Evolutionary conservation across 2,888 invertebrate species (phyloP), one percentile per base, ranked within the genome.

Genomic region (Scaptomyza caliginosa): DNA sequence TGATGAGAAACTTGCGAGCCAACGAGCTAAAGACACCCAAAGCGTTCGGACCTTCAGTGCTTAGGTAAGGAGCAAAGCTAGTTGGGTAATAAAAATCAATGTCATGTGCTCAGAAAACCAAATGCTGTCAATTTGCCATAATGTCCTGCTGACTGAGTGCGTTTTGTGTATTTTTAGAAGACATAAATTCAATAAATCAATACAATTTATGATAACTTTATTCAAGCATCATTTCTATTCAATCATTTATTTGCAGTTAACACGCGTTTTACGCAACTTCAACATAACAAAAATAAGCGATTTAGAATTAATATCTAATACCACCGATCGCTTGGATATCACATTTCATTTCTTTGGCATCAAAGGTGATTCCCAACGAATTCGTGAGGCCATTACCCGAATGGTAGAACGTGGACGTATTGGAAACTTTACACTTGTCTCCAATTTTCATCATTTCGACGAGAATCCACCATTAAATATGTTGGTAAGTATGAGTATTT

Each of bases 391-490:
- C 52, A 91, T 94, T 28, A 93, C 93, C 67, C 92, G 92, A 69
- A 92, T 94, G 91, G 93, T 94, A 40, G 93, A 94, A 75, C 92
- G 93, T 32, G 93, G 93, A 36, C 92, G 93, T 23, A 92, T 94
- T 52, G 93, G 93, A 34, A 94, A 94, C 79, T 92, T 94, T 59
- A 93, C 93, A 32, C 89, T 94, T 48, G 93, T 93, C 24, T 94
- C 95, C 0, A 94, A 95, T 60, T 94, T 94, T 77, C 93, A 95
- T 78, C 93, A 94, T 56, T 94, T 95, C 70, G 93, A 94, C 63
- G 95, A 94, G 91, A 95, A 95, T 77, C 95, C 95, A 1, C 94
- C 95, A 0, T 91, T 96, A 0, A 93, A 93, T 77, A 91, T 95
- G 68, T 93, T 95, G 92, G 96, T 96, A 87, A 92, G 72, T 74